Evolutionary conservation across 1,140 invertebrate species (phyloP).

Genomic region (Temnothorax curvispinosus): DNA sequence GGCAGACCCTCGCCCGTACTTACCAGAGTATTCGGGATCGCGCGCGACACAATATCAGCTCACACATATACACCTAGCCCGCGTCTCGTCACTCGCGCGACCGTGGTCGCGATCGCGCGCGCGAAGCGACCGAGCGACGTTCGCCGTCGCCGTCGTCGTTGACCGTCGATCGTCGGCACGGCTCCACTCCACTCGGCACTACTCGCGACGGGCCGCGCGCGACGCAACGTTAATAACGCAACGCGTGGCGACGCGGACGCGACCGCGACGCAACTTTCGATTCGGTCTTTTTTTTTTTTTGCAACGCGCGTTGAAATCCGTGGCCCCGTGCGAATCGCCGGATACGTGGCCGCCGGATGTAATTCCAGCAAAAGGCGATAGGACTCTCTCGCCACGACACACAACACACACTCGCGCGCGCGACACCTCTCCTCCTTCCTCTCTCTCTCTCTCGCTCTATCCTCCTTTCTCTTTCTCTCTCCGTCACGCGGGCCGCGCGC

Average conservation of each 20-base stretch:
- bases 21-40: not conserved
- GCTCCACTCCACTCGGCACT: not conserved
- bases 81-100: constrained; percentile 51
- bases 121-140: not conserved
- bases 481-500: constrained; percentile 1
- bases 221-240: not conserved
- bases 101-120: not conserved
- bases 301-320: constrained; percentile 1
- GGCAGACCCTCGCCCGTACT: not conserved
- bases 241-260: not conserved
- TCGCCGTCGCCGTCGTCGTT: not conserved
- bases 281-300: too few species aligned
- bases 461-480: not conserved
- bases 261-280: not conserved
- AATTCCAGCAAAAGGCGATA: constrained; percentile 25
- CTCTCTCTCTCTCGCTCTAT: not conserved
- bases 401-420: not conserved
- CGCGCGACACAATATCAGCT: not conserved
- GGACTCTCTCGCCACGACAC: constrained; percentile 33
- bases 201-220: not conserved
- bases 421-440: not conserved
- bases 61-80: not conserved
- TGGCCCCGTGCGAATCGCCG: not conserved
- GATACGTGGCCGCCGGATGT: constrained; percentile 29
- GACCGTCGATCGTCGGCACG: not conserved